A percentile compares a stretch with the other conserved stretches of the same genome.
Evolutionary conservation across 2,797 vertebrate species (phyloP).

Genomic region (Mormyrops boulengeri): DNA sequence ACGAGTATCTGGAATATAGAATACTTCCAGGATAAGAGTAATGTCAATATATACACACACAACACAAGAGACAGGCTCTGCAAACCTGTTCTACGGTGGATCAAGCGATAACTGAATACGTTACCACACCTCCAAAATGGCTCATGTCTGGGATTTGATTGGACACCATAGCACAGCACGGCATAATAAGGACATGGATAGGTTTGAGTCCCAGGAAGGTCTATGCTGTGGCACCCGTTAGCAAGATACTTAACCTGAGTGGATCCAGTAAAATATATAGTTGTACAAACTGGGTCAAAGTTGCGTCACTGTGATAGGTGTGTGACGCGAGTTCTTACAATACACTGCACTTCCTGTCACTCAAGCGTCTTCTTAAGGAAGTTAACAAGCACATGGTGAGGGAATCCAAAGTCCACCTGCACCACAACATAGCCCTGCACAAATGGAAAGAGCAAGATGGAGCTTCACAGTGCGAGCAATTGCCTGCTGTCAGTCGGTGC

Average conservation of each 20-base stretch:
- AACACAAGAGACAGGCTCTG: background rate
- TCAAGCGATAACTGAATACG: background rate
- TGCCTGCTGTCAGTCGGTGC: background rate
- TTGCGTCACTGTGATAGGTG: background rate
- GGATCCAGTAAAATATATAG: background rate
- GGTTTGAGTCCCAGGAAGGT: background rate
- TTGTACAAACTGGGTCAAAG: background rate
- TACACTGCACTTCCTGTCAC: slow-evolving; percentile 22
- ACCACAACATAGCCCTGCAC: slow-evolving; percentile 67
- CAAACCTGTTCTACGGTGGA: background rate
- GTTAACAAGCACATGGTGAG: slow-evolving; percentile 73
- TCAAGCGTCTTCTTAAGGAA: slow-evolving; percentile 66
- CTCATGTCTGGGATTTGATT: background rate
- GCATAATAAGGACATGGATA: background rate
- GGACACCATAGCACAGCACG: background rate
- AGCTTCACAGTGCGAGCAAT: background rate
- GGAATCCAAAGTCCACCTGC: slow-evolving; percentile 80
- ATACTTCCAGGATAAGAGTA: background rate
- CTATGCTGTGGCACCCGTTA: background rate
- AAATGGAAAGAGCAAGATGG: background rate
- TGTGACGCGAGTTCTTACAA: background rate
- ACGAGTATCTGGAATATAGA: background rate
- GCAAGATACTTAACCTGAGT: background rate
- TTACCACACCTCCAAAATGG: background rate
- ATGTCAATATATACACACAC: background rate